phyloP scores from a whole-genome alignment of 2,888 invertebrate genomes.

The Cistogaster globosa region DNA sequence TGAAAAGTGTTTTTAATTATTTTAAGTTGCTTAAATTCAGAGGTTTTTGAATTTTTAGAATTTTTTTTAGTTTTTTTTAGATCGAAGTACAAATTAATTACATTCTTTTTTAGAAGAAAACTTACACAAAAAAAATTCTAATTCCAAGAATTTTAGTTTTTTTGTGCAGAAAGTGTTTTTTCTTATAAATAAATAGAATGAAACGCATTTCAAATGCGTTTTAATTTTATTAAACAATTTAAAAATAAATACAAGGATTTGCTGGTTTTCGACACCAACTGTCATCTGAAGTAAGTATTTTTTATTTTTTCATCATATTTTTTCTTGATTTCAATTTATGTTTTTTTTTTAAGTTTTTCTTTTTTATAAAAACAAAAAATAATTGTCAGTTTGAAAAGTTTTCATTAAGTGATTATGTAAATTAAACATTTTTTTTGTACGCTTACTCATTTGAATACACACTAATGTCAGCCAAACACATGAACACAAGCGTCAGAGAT shows the following conservation, averaged over 20 bases:
- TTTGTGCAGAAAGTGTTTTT: constrained; percentile 21
- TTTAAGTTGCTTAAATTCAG: background rate
- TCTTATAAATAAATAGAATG: constrained; percentile 7
- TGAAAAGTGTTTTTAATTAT: background rate
- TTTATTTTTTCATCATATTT: background rate
- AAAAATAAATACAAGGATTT: constrained; percentile 65
- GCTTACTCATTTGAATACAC: constrained; percentile 24
- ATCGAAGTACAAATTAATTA: constrained; percentile 12
- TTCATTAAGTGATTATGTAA: constrained; percentile 65
- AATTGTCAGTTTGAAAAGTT: constrained; percentile 29
- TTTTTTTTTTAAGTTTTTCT: background rate
- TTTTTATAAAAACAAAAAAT: constrained; percentile 17
- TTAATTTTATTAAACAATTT: constrained; percentile 54
- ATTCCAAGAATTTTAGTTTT: constrained; percentile 19
- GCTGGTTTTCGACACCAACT: constrained; percentile 47
- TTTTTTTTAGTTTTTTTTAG: background rate
- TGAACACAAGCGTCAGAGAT: background rate
- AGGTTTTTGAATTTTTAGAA: background rate
- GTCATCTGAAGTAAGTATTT: constrained; percentile 58
- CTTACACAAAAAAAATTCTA: constrained; percentile 2
- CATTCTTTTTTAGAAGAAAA: background rate
- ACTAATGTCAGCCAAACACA: background rate
- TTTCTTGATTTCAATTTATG: background rate
- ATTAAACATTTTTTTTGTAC: constrained; percentile 33
- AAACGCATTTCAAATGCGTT: constrained; percentile 71